Evolutionary conservation across 2,888 invertebrate species (phyloP).

Genomic region (Anoncus sp.): DNA sequence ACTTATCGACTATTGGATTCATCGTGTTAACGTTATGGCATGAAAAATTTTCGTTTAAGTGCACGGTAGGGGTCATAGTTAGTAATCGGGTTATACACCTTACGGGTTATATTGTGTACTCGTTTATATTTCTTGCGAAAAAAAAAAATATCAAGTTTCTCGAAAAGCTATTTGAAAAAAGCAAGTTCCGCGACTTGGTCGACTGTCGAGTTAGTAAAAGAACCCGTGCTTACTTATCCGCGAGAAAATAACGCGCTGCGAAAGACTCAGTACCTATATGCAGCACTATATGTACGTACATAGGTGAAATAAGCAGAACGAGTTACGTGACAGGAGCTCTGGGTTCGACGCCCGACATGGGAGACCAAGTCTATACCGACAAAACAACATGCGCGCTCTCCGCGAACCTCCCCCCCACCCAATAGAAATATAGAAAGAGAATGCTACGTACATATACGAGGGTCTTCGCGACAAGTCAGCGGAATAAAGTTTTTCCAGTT

Average conservation of each 20-base stretch:
- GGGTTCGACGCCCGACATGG: constrained; percentile 70
- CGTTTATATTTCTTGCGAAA: background rate
- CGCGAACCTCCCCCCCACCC: constrained; percentile 34
- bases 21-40: no score
- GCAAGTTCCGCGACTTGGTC: background rate
- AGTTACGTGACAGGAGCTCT: constrained; percentile 72
- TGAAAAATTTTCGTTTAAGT: no score
- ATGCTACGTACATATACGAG: constrained; percentile 7
- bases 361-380: constrained; percentile 66
- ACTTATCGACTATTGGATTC: background rate
- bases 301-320: constrained; percentile 47
- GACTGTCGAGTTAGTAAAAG: background rate
- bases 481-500: constrained; percentile 77
- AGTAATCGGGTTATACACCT: background rate
- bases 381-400: constrained; percentile 73
- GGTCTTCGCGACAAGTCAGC: constrained; percentile 74
- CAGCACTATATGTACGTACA: constrained; percentile 6
- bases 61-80: background rate
- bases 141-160: constrained; percentile 13
- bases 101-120: background rate
- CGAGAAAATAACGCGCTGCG: constrained; percentile 9
- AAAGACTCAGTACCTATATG: no score
- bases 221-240: constrained; percentile 4
- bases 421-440: constrained; percentile 49
- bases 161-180: background rate